Conservation (phyloP, 2,797 vertebrate species). For the Mus spretus region DNA sequence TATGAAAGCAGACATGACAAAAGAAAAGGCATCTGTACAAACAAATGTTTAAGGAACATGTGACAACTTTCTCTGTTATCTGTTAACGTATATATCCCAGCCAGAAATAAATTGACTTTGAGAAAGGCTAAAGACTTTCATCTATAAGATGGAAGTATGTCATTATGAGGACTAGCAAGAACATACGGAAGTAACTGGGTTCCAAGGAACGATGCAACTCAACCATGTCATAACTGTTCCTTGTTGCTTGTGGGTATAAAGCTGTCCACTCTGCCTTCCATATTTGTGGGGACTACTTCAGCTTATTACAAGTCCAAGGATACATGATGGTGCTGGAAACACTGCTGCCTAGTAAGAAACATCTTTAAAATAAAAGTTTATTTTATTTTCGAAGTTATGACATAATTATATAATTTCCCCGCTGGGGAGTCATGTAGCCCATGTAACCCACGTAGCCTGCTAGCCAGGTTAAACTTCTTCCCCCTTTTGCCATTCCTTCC, state of each 20-base stretch:
- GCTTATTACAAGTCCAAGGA: background rate
- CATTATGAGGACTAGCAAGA: background rate
- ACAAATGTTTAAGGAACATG: background rate
- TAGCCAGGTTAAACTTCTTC: background rate
- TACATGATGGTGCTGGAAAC: background rate
- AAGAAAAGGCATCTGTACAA: background rate
- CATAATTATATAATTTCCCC: background rate
- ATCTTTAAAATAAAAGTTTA: background rate
- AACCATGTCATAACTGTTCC: background rate
- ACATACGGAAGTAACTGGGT: background rate
- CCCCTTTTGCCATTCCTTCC: background rate
- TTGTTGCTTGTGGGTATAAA: background rate
- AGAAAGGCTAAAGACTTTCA: conserved; percentile 2
- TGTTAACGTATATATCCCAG: background rate
- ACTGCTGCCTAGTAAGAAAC: background rate
- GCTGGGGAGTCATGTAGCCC: background rate
- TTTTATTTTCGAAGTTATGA: background rate
- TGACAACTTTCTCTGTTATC: background rate
- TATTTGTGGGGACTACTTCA: background rate
- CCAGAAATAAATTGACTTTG: background rate
- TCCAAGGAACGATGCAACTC: background rate
- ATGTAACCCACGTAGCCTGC: background rate
- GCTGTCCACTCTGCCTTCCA: background rate
- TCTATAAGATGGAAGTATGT: background rate
- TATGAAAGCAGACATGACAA: conserved; percentile 17